Percentiles rank a stretch among this genome's conserved stretches.
phyloP scores from a whole-genome alignment of 2,888 invertebrate species.

The Dryadula phaetusa region DNA sequence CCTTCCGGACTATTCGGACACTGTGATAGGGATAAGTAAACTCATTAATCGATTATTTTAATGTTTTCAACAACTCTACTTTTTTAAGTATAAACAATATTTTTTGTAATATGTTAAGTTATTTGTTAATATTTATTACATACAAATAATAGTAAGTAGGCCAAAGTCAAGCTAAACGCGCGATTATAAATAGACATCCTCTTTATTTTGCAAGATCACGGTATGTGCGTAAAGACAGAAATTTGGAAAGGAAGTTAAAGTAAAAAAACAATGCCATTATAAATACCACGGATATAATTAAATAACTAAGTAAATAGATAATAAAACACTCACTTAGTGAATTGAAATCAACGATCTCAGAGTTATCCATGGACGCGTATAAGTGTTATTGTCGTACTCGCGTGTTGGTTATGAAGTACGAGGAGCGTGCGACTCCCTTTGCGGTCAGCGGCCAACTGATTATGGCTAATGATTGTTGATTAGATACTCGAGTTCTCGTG shows the following conservation, averaged over 20 bases:
- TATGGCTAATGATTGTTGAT: conserved; percentile 72
- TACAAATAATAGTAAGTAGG: conserved; percentile 43
- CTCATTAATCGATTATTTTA: neutral
- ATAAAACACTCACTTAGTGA: conserved; percentile 66
- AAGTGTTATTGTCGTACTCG: conserved; percentile 43
- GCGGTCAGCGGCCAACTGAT: conserved; percentile 76
- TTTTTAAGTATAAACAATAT: neutral
- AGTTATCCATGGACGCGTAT: conserved; percentile 62
- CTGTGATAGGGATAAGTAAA: conserved; percentile 8
- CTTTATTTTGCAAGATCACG: conserved; percentile 32
- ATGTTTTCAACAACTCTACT: neutral
- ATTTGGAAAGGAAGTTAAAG: conserved; percentile 1
- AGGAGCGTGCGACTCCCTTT: conserved; percentile 53
- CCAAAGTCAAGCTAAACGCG: conserved; percentile 43
- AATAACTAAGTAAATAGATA: neutral
- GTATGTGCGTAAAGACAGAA: neutral
- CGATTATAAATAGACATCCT: conserved; percentile 50
- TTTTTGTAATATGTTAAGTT: too few relatives aligned
- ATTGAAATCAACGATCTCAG: conserved; percentile 67
- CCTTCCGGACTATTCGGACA: conserved; percentile 13
- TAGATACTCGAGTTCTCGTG: conserved; percentile 63
- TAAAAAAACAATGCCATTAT: neutral
- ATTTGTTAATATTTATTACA: conserved; percentile 32
- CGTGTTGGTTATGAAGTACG: conserved; percentile 44
- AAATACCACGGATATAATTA: neutral